Evolutionary conservation across 2,888 invertebrate species (phyloP).

Genomic region (Cerastis rubricosa): DNA sequence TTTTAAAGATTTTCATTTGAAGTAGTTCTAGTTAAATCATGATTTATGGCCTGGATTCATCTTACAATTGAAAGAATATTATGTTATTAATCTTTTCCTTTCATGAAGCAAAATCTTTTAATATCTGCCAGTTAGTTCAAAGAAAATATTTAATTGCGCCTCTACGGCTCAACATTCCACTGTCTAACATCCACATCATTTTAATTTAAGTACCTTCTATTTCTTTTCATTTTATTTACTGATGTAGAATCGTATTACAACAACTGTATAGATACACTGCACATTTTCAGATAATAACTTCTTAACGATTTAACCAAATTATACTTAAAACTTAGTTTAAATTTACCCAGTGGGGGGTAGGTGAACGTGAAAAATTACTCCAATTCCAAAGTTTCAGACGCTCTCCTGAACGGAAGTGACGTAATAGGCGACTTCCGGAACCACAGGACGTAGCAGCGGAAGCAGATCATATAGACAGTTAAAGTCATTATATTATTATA

Average conservation of each 20-base stretch:
- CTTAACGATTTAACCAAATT: conserved; percentile 64
- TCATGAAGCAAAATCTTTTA: not conserved
- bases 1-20: not conserved
- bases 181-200: no score
- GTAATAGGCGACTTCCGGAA: conserved; percentile 80
- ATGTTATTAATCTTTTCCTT: not conserved
- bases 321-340: conserved; percentile 65
- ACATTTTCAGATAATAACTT: conserved; percentile 50
- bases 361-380: conserved; percentile 75
- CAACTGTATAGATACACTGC: not conserved
- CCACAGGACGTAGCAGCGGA: conserved; percentile 75
- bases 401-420: conserved; percentile 75
- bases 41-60: not conserved
- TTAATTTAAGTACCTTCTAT: not conserved
- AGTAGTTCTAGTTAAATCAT: conserved; percentile 4
- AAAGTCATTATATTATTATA: conserved; percentile 50
- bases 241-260: not conserved
- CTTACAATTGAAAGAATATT: not conserved
- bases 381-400: conserved; percentile 73
- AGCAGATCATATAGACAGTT: conserved; percentile 60
- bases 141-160: not conserved
- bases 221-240: not conserved
- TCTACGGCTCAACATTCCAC: no score
- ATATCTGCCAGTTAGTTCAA: not conserved
- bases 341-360: conserved; percentile 56